Base-by-base conservation (phyloP, 2,888 invertebrate species). In the Andrena camellia region DNA sequence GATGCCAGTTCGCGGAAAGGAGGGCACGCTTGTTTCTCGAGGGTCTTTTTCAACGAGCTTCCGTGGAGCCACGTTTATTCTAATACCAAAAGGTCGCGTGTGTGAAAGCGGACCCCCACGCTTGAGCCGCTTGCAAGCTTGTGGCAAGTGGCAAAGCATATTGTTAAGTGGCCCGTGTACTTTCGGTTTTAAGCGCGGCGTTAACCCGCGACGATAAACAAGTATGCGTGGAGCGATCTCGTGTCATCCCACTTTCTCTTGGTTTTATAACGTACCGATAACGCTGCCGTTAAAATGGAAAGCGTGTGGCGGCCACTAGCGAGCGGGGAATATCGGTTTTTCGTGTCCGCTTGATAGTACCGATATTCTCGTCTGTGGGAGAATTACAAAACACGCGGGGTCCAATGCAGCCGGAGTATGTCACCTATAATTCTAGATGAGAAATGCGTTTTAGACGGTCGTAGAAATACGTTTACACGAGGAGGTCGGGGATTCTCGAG, bases 41-140 rank as follows among this genome's bases (percentile, higher is more conserved):
- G 35, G 31, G n/a, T 31, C 57, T 33, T 63, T 54, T 69, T 50
- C 48, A 74, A 67, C 68, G 17, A 17, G 23, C 20, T 35, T 42
- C 67, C 26, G 3, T n/a, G 50, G 50, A 64, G 77, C 57, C 29
- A 8, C 64, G 77, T 79, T 79, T 79, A 77, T 70, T 79, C 50
- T 31, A 20, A 77, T 64, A 64, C 64, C 79, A 64, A 35, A 57
- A 59, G 63, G 42, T 13, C n/a, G 17, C 17, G 33, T 35, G 62
- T 23, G 7, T 13, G 33, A 1, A 26, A n/a, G 48, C 2, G 33
- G 2, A 10, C n/a, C 6, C 17, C 2, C 29, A 10, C 8, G 23
- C 26, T 71, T 73, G 35, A 57, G 17, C 17, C 54, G 23, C 2
- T n/a, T 2, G 66, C n/a, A 52, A 20, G 33, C n/a, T 6, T 6